Conservation (phyloP, 2,888 invertebrate genomes). For the Stenoptilia bipunctidactyla region DNA sequence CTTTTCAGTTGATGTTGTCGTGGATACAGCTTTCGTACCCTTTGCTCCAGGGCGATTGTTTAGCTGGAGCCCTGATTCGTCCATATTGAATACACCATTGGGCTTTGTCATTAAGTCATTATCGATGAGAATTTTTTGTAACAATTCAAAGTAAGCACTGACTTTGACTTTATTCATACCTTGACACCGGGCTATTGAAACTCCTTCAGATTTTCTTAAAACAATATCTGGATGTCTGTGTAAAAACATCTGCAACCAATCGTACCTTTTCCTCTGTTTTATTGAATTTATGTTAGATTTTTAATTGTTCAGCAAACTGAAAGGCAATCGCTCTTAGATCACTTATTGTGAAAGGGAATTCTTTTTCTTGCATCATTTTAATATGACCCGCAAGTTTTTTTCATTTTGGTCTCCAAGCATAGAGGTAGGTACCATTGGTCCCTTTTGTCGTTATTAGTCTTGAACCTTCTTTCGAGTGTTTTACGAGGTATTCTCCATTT, state of each 20-base stretch:
- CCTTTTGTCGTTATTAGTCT: too few relatives aligned
- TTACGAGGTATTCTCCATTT: too few relatives aligned
- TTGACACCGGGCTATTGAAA: conserved; percentile 19
- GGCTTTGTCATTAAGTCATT: conserved; percentile 22
- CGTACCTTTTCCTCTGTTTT: conserved; percentile 1
- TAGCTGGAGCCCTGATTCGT: conserved; percentile 25
- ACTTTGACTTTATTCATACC: conserved; percentile 22
- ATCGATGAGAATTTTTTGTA: conserved; percentile 17
- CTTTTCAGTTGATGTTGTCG: conserved; percentile 19
- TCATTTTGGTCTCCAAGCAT: background rate
- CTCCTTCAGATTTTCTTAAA: conserved; percentile 21
- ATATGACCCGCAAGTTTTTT: background rate
- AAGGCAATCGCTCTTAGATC: conserved; percentile 1
- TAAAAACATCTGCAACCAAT: conserved; percentile 3
- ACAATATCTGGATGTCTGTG: conserved; percentile 15
- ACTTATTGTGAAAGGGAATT: background rate
- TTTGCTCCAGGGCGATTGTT: conserved; percentile 29
- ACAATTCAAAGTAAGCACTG: conserved; percentile 18
- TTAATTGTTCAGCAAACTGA: conserved; percentile 9
- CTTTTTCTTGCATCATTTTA: background rate
- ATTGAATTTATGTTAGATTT: conserved; percentile 1
- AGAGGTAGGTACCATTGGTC: background rate
- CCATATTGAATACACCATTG: conserved; percentile 20
- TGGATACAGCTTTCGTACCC: conserved; percentile 19
- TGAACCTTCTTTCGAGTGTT: too few relatives aligned